These are phyloP conservation scores for Sarcophaga caerulescens DNA, from an alignment of 2,888 invertebrate species.

Conservation along the genomic window DNA sequence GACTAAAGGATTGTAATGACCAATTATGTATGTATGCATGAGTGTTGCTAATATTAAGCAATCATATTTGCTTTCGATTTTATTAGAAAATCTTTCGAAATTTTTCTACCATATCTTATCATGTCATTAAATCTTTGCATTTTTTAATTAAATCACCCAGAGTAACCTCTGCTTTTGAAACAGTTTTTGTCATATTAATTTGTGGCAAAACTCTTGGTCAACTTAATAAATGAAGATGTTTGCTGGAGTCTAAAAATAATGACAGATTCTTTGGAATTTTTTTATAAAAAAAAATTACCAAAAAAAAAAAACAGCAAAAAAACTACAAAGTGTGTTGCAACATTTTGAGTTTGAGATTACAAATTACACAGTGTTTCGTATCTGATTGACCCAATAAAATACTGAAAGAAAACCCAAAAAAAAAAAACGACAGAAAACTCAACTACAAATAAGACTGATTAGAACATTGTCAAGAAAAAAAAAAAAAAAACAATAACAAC, in stretches of 20 bases:
- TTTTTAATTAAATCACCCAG: no score
- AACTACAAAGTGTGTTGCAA: conserved; percentile 43
- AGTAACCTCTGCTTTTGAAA: neutral
- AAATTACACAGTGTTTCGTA: conserved; percentile 61
- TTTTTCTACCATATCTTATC: no score
- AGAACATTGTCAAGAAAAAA: conserved; percentile 56
- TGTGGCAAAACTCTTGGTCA: neutral
- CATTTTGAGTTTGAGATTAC: conserved; percentile 36
- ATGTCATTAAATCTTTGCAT: no score
- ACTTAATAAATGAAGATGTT: neutral
- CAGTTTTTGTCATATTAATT: neutral
- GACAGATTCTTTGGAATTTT: no score
- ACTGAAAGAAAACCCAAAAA: conserved; percentile 20
- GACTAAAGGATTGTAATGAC: no score
- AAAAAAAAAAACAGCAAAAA: neutral
- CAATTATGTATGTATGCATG: no score
- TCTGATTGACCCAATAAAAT: conserved; percentile 68
- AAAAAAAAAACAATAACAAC: conserved; percentile 67
- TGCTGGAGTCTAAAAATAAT: neutral
- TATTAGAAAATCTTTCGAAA: no score
- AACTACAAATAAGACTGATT: conserved; percentile 52
- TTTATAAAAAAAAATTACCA: neutral
- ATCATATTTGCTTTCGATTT: no score
- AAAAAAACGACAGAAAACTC: neutral
- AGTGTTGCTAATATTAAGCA: no score